Evolutionary conservation across 1,140 invertebrate genomes (phyloP), one percentile per base, ranked within the genome.

Genomic region (Halyomorpha halys): DNA sequence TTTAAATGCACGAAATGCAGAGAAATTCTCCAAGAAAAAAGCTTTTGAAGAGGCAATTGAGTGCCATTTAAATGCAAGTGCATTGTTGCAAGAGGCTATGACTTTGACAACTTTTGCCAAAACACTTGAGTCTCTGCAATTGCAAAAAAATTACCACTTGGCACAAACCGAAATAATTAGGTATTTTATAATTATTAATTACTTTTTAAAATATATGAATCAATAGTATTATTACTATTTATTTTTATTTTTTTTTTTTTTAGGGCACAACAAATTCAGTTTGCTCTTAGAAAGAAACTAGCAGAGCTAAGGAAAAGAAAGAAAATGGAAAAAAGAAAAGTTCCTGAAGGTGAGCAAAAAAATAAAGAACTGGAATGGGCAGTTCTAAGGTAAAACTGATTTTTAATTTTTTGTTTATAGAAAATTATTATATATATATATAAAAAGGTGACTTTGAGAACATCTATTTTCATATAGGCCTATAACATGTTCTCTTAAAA

Each of bases 31-130:
- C 47, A 75, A 76, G 47, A 76, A 79, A 68, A 76, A 80, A 68
- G 76, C 78, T 67, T 85, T 80, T 66, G 77, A 82, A 61, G 82
- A 84, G 69, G 82, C 83, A 3, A 79, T 83, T 64, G 75, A 79
- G 61, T 83, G 82, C 67, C 82, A 85, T 68, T 76, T 82, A 69
- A 77, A 77, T 70, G 81, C 82, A 15, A 78, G 79, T 5, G 77
- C 80, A 71, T 70, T 82, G 25, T 69, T 85, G 3, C 67, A 77
- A 6, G 77, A 83, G 61, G 80, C 81, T 19, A 77, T 78, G 73
- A 78, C 75, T 64, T 77, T 73, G 5, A 81, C 79, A 2, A 74
- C 74, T 21, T 77, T 77, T 44, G 70, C 76, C 5, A 74, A 75
- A 70, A 77, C 74, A 19, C 68, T 82, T 39, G 81, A 84, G 72